Evolutionary conservation across 1,140 invertebrate species (phyloP).

Genomic region (Bombus balteatus): DNA sequence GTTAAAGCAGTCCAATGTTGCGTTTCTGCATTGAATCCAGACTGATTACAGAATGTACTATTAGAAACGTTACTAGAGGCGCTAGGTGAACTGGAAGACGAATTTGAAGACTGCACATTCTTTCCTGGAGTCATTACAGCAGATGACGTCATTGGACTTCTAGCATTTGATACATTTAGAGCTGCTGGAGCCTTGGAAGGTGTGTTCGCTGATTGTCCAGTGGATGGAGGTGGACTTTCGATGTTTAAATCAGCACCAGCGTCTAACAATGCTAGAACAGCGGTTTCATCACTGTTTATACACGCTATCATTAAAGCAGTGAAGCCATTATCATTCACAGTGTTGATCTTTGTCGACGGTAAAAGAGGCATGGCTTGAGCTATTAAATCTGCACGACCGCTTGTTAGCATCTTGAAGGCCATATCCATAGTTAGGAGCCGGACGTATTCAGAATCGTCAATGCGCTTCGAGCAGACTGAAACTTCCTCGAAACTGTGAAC

Average conservation of each 20-base stretch:
- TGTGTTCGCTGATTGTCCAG: conserved; percentile 66
- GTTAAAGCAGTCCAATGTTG: conserved; percentile 91
- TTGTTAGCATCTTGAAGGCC: conserved; percentile 91
- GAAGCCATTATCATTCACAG: conserved; percentile 90
- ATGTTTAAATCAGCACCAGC: conserved; percentile 90
- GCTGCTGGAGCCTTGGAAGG: conserved; percentile 61
- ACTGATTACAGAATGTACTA: conserved; percentile 60
- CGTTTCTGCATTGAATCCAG: conserved; percentile 86
- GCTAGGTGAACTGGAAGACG: conserved; percentile 59
- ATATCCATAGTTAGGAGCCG: conserved; percentile 88
- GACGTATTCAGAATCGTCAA: conserved; percentile 84
- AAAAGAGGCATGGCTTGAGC: conserved; percentile 90
- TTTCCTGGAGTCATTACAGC: conserved; percentile 56
- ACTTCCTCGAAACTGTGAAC: conserved; percentile 81
- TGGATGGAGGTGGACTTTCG: conserved; percentile 84
- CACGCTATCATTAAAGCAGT: conserved; percentile 92
- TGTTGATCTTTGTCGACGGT: conserved; percentile 89
- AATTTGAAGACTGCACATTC: conserved; percentile 43
- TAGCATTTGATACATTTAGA: conserved; percentile 44
- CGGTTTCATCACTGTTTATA: conserved; percentile 90
- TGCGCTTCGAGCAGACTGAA: conserved; percentile 78
- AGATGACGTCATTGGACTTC: conserved; percentile 59
- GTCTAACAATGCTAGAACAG: conserved; percentile 88
- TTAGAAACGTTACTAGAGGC: conserved; percentile 55
- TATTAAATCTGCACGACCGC: conserved; percentile 90